These are phyloP conservation scores for Rhagium mordax DNA, from an alignment of 2,888 invertebrate genomes.

Conservation along the genomic window DNA sequence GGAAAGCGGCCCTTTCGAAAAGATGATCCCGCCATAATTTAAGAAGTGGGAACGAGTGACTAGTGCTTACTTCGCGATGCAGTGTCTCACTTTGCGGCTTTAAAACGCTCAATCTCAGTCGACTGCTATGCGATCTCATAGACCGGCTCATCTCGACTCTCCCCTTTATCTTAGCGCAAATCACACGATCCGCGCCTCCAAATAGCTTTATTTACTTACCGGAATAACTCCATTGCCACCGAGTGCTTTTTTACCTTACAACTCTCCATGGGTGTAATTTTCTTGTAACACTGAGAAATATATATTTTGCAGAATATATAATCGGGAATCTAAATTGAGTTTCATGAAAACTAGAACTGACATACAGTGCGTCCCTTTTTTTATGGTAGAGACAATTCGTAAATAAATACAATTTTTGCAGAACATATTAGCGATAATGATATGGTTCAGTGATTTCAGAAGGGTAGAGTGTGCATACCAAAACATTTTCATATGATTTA, in stretches of 20 bases:
- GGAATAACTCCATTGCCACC: conserved; percentile 64
- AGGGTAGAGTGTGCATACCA: too few relatives aligned
- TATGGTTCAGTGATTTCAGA: too few relatives aligned
- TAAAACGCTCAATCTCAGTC: conserved; percentile 62
- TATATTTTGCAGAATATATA: background rate
- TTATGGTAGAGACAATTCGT: too few relatives aligned
- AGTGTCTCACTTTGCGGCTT: conserved; percentile 60
- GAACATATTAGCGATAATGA: too few relatives aligned
- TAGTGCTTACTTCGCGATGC: conserved; percentile 42
- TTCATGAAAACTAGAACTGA: background rate
- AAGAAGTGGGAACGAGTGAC: conserved; percentile 55
- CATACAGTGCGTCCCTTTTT: too few relatives aligned
- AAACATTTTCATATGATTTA: too few relatives aligned
- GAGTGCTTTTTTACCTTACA: conserved; percentile 56
- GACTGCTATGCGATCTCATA: conserved; percentile 47
- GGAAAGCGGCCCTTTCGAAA: conserved; percentile 53
- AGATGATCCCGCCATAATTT: conserved; percentile 59
- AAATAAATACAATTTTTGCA: too few relatives aligned
- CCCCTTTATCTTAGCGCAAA: conserved; percentile 62
- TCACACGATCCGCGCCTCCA: conserved; percentile 62
- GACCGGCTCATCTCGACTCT: conserved; percentile 50
- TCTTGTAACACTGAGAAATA: conserved; percentile 48
- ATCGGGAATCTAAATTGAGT: background rate
- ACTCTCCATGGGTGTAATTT: conserved; percentile 60
- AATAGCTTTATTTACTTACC: conserved; percentile 66